A percentile compares a stretch with the other conserved stretches of the same genome.
phyloP scores from a whole-genome alignment of 2,113 vertebrate genomes.

The Calyptomena viridis region DNA sequence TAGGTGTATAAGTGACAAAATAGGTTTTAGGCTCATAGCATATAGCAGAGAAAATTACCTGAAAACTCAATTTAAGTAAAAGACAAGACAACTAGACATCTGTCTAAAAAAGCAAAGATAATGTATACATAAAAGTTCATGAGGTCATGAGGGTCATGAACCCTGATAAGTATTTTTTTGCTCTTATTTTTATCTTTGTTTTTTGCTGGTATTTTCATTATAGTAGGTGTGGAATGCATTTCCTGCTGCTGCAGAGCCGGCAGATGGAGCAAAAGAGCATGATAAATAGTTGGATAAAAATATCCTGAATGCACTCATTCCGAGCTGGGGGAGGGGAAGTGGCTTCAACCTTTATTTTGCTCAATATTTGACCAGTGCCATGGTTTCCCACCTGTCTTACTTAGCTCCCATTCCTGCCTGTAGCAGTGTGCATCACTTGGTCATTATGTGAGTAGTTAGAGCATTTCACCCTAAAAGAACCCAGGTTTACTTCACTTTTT shows the following conservation, averaged over 20 bases:
- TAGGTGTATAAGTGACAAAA: neutral
- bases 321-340: neutral
- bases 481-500: neutral
- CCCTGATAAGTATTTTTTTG: neutral
- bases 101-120: neutral
- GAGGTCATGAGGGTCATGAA: too few species aligned
- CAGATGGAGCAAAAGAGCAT: conserved; percentile 63
- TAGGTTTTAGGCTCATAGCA: neutral
- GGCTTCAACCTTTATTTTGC: neutral
- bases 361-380: neutral
- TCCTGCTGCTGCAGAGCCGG: conserved; percentile 1
- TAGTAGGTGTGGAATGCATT: neutral
- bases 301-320: neutral
- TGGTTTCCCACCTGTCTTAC: neutral
- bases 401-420: neutral
- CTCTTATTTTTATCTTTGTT: neutral
- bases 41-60: neutral
- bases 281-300: neutral
- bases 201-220: neutral
- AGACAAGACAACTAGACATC: neutral
- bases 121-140: neutral
- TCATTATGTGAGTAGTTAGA: neutral
- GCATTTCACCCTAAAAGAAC: neutral
- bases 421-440: neutral
- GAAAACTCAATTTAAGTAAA: neutral